Evolutionary conservation across 2,797 vertebrate species (phyloP), one percentile per base, ranked within the genome.

Genomic region (Spatula versicolor): DNA sequence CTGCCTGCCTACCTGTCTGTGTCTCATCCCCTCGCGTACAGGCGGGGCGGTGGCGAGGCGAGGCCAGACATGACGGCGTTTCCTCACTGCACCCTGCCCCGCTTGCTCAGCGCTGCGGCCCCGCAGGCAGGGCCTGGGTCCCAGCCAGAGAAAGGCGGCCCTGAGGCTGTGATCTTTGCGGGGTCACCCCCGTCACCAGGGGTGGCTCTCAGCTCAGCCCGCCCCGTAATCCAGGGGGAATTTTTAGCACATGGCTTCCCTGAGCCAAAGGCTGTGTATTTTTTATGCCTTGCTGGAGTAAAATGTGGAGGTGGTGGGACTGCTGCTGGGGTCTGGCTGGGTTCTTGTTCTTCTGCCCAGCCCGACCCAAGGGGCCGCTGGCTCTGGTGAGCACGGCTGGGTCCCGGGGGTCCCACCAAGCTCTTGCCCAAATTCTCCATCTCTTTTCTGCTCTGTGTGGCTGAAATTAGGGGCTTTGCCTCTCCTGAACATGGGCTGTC

Each of bases 51-150:
- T 80, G 85, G 63, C 19, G 5, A 76, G 72, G 77, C 94, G 78
- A 56, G 48, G 71, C 83, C 83, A 69, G 92, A 45, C 88, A 33
- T 7, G 90, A 96, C 84, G 82, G 89, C 73, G 33, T 77, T 96
- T 96, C 95, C 90, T 83, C 13, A n/a, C 26, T 8, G 39, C 30
- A 86, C 92, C 95, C 95, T 96, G 94, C 94, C 97, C 56, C 5
- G 30, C 85, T 88, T 92, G 86, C 94, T 97, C 96, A 93, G 39
- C 15, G 9, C 83, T 14, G 31, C 8, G 0, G 2, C 37, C 41
- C 83, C 12, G 30, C 23, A 1, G 2, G 37, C 41, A 43, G 39
- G 28, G 31, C 28, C 30, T 15, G 9, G 39, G 62, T 31, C 28
- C 7, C 55, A 13, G 31, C 31, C 50, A 46, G 77, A 48, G 71